Conservation (phyloP, 2,113 vertebrate species). For the Sturnira hondurensis region DNA sequence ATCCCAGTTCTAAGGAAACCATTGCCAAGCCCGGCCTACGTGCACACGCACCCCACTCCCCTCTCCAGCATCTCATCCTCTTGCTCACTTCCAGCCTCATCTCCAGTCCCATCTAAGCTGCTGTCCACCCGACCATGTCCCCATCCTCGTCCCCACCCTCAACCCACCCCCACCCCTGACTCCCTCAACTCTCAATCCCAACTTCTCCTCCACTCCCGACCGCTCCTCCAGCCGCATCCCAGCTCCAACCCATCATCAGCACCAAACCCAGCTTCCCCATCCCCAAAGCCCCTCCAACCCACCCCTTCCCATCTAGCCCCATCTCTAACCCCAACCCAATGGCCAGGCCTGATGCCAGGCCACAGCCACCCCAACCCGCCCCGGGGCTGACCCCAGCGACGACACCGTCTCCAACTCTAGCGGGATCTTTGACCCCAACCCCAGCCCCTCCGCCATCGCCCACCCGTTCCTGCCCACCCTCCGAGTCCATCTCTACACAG, state of each 20-base stretch:
- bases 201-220: neutral
- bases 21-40: neutral
- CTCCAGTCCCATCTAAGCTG: neutral
- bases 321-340: neutral
- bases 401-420: neutral
- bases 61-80: neutral
- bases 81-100: neutral
- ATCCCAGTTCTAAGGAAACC: neutral
- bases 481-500: too few relatives aligned
- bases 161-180: neutral
- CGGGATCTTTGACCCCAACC: too few relatives aligned
- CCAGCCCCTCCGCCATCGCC: too few relatives aligned
- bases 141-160: neutral
- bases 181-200: neutral
- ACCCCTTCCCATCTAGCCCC: neutral
- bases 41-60: neutral
- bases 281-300: neutral
- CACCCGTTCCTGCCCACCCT: neutral
- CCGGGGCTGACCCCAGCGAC: too few relatives aligned
- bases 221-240: neutral
- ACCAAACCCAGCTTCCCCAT: neutral
- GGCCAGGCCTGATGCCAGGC: neutral
- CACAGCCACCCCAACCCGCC: accelerated
- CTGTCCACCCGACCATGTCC: neutral
- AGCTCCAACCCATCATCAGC: neutral